Percentiles rank a stretch among this genome's conserved stretches.
phyloP scores from a whole-genome alignment of 2,797 vertebrate species.

The Pseudomugil gertrudae region DNA sequence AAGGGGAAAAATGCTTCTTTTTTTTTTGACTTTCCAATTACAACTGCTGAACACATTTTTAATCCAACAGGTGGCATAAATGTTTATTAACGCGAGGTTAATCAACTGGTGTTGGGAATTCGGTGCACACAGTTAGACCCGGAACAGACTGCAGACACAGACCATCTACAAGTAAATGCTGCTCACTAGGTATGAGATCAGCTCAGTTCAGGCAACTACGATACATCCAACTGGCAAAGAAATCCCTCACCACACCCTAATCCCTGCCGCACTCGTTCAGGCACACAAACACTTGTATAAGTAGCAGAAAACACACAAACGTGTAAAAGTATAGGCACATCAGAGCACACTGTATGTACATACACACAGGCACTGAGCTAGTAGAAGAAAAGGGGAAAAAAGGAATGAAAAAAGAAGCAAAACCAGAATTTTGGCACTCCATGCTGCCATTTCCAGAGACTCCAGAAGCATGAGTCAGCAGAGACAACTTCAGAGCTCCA shows the following conservation, averaged over 20 bases:
- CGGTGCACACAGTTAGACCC: conserved; percentile 15
- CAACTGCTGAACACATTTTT: conserved; percentile 16
- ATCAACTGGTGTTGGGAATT: conserved; percentile 15
- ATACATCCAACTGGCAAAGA: conserved; percentile 73
- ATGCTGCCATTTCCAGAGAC: conserved; percentile 73
- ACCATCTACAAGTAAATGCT: conserved; percentile 51
- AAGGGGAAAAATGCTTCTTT: conserved; percentile 14
- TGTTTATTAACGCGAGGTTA: conserved; percentile 17
- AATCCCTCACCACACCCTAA: conserved; percentile 77
- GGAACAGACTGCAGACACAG: conserved; percentile 21
- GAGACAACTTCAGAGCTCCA: conserved; percentile 73
- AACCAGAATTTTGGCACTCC: conserved; percentile 66
- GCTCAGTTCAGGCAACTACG: conserved; percentile 63
- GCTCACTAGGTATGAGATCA: conserved; percentile 55
- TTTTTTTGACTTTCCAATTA: conserved; percentile 1
- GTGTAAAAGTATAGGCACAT: conserved; percentile 54
- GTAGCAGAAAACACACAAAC: conserved; percentile 60
- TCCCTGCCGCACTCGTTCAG: conserved; percentile 45
- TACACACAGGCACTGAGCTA: conserved; percentile 38
- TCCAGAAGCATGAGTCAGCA: conserved; percentile 79
- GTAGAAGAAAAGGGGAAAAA: conserved; percentile 43
- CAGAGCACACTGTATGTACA: conserved; percentile 45
- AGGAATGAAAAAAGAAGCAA: conserved; percentile 55
- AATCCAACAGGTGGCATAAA: conserved; percentile 23
- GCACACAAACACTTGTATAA: conserved; percentile 41